Evolutionary conservation across 2,797 vertebrate genomes (phyloP).

Genomic region (Crocodylus rhombifer): DNA sequence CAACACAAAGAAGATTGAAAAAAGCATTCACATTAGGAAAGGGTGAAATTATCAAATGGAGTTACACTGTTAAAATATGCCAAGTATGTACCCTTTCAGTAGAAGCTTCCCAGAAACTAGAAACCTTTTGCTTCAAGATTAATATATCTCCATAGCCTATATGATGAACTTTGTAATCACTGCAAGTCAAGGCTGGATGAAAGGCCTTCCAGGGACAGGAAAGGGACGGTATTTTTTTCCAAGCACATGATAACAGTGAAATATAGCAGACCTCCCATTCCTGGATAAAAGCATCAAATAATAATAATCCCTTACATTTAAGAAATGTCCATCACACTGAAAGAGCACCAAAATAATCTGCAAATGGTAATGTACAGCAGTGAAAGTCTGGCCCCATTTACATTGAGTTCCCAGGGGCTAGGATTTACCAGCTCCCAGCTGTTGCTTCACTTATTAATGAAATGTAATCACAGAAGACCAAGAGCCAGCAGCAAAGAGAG

Average conservation of each 20-base stretch:
- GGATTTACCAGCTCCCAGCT: neutral
- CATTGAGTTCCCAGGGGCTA: neutral
- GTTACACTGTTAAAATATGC: constrained; percentile 10
- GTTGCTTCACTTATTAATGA: neutral
- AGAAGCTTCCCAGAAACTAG: constrained; percentile 1
- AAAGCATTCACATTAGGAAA: constrained; percentile 21
- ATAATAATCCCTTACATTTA: neutral
- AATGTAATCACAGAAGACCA: neutral
- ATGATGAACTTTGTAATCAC: neutral
- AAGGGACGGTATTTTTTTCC: neutral
- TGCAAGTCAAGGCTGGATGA: neutral
- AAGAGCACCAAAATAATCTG: neutral
- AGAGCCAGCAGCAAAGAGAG: neutral
- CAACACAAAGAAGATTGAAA: constrained; percentile 19
- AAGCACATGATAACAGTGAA: constrained; percentile 9
- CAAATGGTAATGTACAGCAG: neutral
- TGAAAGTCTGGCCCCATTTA: neutral
- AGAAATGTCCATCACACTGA: neutral
- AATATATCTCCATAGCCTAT: neutral
- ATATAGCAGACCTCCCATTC: neutral
- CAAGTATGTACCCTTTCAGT: neutral
- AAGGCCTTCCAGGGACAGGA: neutral
- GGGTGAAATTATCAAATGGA: neutral
- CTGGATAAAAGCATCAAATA: constrained; percentile 16
- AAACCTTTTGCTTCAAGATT: neutral